phyloP scores from a whole-genome alignment of 2,113 vertebrate species.

The Tenebrosternarchus preto region DNA sequence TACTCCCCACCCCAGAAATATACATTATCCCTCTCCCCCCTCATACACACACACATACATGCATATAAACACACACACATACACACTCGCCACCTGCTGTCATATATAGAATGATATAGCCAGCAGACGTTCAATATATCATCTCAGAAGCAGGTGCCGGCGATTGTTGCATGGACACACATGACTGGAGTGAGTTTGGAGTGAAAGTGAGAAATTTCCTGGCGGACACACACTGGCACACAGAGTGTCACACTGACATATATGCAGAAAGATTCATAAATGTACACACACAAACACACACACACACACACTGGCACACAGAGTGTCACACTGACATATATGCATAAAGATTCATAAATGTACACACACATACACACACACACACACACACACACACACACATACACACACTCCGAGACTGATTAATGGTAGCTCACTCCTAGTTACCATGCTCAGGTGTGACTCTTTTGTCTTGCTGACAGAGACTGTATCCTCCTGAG shows the following conservation, averaged over 20 bases:
- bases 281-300: conserved; percentile 26
- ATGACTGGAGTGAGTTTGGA: conserved; percentile 20
- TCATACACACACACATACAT: conserved; percentile 26
- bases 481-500: conserved; percentile 39
- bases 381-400: conserved; percentile 42
- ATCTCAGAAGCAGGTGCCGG: not conserved
- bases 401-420: conserved; percentile 45
- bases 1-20: conserved; percentile 62
- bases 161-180: not conserved
- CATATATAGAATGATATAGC: conserved; percentile 21
- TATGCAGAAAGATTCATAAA: not conserved
- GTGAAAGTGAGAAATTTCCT: conserved; percentile 28
- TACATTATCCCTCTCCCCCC: not conserved
- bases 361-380: not conserved
- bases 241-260: not conserved
- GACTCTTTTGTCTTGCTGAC: conserved; percentile 47
- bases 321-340: not conserved
- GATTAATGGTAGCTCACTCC: conserved; percentile 67
- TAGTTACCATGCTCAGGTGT: conserved; percentile 51
- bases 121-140: conserved; percentile 15
- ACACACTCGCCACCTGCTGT: not conserved
- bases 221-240: not conserved
- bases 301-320: conserved; percentile 17
- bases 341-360: not conserved
- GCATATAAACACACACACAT: no score